A percentile compares a stretch with the other conserved stretches of the same genome.
These are phyloP conservation scores for Morpho achilles DNA, from an alignment of 2,888 invertebrate genomes.

Conservation along the genomic window DNA sequence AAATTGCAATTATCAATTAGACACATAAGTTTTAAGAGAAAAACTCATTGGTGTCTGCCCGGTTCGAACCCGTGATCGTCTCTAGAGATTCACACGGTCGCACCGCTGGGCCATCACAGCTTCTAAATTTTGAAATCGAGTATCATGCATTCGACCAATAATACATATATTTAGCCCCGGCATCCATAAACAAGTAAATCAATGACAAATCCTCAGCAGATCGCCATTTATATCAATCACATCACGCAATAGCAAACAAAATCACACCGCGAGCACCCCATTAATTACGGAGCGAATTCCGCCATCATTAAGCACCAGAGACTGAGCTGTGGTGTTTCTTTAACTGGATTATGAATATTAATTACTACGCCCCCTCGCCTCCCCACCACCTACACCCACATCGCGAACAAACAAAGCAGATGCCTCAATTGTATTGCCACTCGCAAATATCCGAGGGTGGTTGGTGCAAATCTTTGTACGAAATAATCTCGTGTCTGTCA, in stretches of 20 bases:
- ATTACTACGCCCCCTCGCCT: conserved; percentile 28
- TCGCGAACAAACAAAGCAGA: conserved; percentile 46
- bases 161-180: too few species aligned
- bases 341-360: conserved; percentile 56
- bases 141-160: too few species aligned
- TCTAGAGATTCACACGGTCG: too few species aligned
- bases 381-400: neutral
- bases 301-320: conserved; percentile 26
- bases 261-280: conserved; percentile 16
- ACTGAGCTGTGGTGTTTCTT: conserved; percentile 35
- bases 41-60: too few species aligned
- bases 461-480: neutral
- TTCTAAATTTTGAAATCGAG: too few species aligned
- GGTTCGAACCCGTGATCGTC: too few species aligned
- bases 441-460: conserved; percentile 18
- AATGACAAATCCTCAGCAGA: too few species aligned
- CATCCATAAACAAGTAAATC: too few species aligned
- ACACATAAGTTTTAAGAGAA: too few species aligned
- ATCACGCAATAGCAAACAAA: conserved; percentile 1
- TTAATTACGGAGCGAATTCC: conserved; percentile 25
- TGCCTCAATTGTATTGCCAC: conserved; percentile 41
- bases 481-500: conserved; percentile 4
- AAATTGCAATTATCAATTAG: too few species aligned
- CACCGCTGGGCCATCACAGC: too few species aligned
- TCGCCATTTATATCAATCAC: neutral